phyloP scores from a whole-genome alignment of 2,888 invertebrate species.

The Selenia dentaria region DNA sequence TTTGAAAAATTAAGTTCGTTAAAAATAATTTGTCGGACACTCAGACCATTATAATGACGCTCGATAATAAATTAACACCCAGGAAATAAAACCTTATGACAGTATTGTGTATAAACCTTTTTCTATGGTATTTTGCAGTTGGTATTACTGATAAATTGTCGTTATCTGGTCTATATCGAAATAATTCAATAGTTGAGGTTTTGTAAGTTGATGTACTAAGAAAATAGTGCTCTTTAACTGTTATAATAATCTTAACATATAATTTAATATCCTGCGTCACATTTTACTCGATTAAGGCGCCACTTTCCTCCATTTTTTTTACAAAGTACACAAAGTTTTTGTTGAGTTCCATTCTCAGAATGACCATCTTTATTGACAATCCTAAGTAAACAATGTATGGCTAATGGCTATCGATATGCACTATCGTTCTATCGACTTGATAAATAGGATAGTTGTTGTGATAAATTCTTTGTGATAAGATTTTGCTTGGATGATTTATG shows the following conservation, averaged over 20 bases:
- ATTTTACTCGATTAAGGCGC: constrained; percentile 10
- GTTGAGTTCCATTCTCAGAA: constrained; percentile 14
- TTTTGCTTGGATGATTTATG: constrained; percentile 9
- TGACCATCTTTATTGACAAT: constrained; percentile 17
- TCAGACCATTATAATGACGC: too few relatives aligned
- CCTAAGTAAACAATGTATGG: constrained; percentile 18
- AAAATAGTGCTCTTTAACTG: too few relatives aligned
- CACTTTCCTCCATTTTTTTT: constrained; percentile 9
- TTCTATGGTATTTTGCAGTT: too few relatives aligned
- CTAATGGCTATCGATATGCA: constrained; percentile 21
- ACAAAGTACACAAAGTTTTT: constrained; percentile 3
- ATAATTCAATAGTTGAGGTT: too few relatives aligned
- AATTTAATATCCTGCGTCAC: neutral
- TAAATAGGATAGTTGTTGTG: constrained; percentile 25
- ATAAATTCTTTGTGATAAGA: constrained; percentile 26
- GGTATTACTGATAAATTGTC: too few relatives aligned
- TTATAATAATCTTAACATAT: constrained; percentile 18
- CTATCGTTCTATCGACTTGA: constrained; percentile 24
- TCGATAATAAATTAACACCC: too few relatives aligned
- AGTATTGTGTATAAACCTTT: too few relatives aligned
- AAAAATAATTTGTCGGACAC: constrained; percentile 16
- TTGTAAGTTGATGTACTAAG: too few relatives aligned
- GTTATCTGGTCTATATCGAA: too few relatives aligned
- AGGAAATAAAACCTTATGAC: too few relatives aligned
- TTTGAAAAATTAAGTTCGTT: constrained; percentile 26